These are phyloP conservation scores for Sitta europaea DNA, from an alignment of 2,113 vertebrate genomes.

Conservation along the genomic window DNA sequence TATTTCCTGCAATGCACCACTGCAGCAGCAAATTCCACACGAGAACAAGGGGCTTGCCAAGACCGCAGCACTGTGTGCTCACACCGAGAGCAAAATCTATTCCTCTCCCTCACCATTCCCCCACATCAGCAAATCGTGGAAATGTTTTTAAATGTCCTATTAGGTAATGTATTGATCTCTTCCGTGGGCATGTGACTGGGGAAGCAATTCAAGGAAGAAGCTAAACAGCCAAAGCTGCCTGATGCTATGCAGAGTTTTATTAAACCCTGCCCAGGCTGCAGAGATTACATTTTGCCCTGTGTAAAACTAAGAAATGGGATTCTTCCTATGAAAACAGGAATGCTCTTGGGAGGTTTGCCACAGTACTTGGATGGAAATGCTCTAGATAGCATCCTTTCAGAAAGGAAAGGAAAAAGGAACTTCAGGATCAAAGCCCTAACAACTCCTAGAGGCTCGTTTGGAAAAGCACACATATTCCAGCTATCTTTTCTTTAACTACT, in stretches of 20 bases:
- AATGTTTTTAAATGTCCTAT: conserved; percentile 61
- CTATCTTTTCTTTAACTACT: not conserved
- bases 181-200: not conserved
- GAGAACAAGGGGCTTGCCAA: conserved; percentile 54
- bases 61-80: conserved; percentile 32
- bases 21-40: conserved; percentile 61
- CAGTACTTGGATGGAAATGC: not conserved
- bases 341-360: not conserved
- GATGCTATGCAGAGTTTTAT: not conserved
- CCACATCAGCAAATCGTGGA: conserved; percentile 57
- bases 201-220: conserved; percentile 17
- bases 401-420: not conserved
- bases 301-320: not conserved
- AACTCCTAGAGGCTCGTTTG: not conserved
- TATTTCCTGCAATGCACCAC: conserved; percentile 74
- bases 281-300: not conserved
- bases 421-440: not conserved
- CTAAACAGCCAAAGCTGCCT: not conserved
- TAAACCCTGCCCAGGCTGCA: not conserved
- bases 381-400: not conserved
- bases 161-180: conserved; percentile 62
- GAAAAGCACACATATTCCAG: not conserved
- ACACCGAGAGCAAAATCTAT: conserved; percentile 49
- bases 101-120: conserved; percentile 35
- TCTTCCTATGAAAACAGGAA: not conserved